These are phyloP conservation scores for Lemur catta DNA, from an alignment of 2,797 vertebrate species.

Conservation along the genomic window DNA sequence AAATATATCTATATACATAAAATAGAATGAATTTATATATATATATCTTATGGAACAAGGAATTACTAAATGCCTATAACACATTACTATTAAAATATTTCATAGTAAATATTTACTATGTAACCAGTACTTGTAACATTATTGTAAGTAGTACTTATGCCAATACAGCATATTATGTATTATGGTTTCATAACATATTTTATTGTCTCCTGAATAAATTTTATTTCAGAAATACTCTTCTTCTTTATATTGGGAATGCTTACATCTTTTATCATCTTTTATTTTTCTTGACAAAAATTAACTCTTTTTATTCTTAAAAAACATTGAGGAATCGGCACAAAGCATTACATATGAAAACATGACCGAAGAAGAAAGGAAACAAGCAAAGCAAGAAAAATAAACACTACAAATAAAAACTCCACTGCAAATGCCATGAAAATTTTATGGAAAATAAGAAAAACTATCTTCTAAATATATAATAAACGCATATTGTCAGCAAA, in stretches of 20 bases:
- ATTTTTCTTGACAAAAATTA: background rate
- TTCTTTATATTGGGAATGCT: background rate
- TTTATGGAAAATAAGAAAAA: background rate
- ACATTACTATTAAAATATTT: background rate
- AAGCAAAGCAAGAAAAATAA: conserved; percentile 10
- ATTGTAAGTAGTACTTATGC: background rate
- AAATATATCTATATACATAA: background rate
- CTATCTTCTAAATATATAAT: background rate
- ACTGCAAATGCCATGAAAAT: background rate
- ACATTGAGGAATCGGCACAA: background rate
- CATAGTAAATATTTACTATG: background rate
- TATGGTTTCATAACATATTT: background rate
- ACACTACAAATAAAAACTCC: background rate
- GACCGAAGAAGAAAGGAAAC: background rate
- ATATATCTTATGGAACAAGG: background rate
- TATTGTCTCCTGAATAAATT: background rate
- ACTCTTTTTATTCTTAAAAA: background rate
- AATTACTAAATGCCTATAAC: background rate
- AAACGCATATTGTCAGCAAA: too few species aligned
- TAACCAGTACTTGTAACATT: background rate
- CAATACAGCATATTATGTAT: background rate
- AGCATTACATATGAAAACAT: background rate
- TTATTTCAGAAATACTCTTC: background rate
- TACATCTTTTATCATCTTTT: background rate
- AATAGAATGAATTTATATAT: background rate